Base-by-base conservation (phyloP, 2,113 vertebrate genomes). In the Platysternon megacephalum region DNA sequence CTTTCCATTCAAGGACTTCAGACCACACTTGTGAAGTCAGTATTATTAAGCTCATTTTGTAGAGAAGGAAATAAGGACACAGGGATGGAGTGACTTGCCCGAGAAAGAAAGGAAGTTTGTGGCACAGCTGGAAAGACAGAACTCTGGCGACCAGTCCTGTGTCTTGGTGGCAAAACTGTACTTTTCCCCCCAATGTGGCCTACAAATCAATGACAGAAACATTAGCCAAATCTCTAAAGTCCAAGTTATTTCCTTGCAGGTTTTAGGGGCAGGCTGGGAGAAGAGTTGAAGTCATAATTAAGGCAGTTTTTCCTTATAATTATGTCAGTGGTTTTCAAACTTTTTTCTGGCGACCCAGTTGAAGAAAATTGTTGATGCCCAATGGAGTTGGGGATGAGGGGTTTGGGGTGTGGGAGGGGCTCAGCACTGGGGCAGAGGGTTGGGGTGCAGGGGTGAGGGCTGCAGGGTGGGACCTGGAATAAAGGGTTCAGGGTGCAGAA, bases 31-130 rank as follows among this genome's bases (percentile, higher is more conserved):
- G 26, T 81, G 17, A 21, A 56, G 61, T 39, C 4, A 1, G 26
- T 46, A 22, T 6, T 11, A 0, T 0, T 17, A 65, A 86, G 5
- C 19, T 65, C 28, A 0, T 0, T 55, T 49, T 72, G 87, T 52
- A 46, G 84, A 72, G 84, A 82, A 49, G 72, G 78, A 68, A 72
- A 58, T 2, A 22, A 51, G 8, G 11, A 81, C 82, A 39, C 7
- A 81, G 16, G 17, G 29, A 68, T 1, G 2, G 76, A 81, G n/a
- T 65, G 44, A 32, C 1, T 0, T 1, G 8, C 12, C 48, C 26
- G 0, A 1, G 29, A 51, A 39, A 51, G 22, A 46, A 39, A 39
- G 22, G 51, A 29, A 48, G 39, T 58, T 79, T 4, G 51, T 51
- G 46, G 74, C 21, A 3, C 65, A 17, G 0, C 19, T 0, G 3